phyloP scores from a whole-genome alignment of 2,113 vertebrate species.

The Argyrosomus japonicus region DNA sequence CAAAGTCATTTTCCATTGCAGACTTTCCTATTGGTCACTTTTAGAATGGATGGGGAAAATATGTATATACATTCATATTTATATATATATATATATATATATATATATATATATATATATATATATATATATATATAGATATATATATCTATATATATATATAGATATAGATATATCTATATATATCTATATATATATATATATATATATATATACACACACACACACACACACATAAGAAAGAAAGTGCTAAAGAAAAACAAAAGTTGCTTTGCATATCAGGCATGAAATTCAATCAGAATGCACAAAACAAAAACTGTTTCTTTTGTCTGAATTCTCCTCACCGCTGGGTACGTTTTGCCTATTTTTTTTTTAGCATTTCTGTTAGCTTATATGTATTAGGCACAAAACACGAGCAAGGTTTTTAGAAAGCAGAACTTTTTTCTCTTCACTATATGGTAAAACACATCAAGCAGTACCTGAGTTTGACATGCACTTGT shows the following conservation, averaged over 20 bases:
- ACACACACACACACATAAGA: no score
- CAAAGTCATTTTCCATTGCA: constrained; percentile 62
- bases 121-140: not conserved
- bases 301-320: not conserved
- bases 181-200: not conserved
- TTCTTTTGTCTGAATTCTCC: no score
- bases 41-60: constrained; percentile 1
- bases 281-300: not conserved
- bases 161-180: not conserved
- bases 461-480: constrained; percentile 58
- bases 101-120: not conserved
- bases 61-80: no score
- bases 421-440: not conserved
- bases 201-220: not conserved
- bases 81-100: not conserved
- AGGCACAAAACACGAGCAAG: not conserved
- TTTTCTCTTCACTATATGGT: not conserved
- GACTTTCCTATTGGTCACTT: constrained; percentile 45
- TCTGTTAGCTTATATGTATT: not conserved
- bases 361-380: not conserved
- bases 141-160: not conserved
- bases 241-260: constrained; percentile 10
- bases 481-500: constrained; percentile 39
- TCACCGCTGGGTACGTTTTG: not conserved
- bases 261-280: constrained; percentile 16